Evolutionary conservation across 2,113 vertebrate species (phyloP), one percentile per base, ranked within the genome.

Genomic region (Callocephalon fimbriatum): DNA sequence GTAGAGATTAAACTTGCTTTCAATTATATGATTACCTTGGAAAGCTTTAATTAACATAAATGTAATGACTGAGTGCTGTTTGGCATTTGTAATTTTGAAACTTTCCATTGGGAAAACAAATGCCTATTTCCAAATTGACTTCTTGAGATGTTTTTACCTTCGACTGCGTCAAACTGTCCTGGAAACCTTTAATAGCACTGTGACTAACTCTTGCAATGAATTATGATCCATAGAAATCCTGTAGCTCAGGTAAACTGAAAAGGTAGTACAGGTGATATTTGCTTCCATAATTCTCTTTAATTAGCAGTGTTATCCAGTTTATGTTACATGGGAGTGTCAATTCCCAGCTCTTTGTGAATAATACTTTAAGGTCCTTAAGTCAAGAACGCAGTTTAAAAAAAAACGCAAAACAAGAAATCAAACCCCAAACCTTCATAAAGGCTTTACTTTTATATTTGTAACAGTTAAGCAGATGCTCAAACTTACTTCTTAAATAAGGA

Each of bases 31-130:
- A 61, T 94, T 90, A 67, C 72, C 51, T 77, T 91, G 76, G 81
- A 86, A 94, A 66, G 40, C 40, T 81, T 84, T 94, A 85, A 95
- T 94, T 96, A 96, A 87, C 65, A 17, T 77, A 67, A 83, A 51
- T 32, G 17, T 86, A 71, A 81, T 87, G 47, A 67, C 65, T n/a
- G 54, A 67, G 12, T 88, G 26, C 72, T 80, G 25, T 84, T 95
- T 91, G 59, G 45, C 38, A 20, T 74, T 26, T 72, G 20, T 63
- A 50, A 68, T 84, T 94, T 81, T 85, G 47, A 89, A 91, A 78
- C 62, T 81, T 92, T n/a, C 38, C 27, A 1, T 47, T 91, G 77
- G 44, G 78, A 89, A 89, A 96, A 84, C 76, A 86, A 95, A 81
- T 47, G 47, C 47, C 5, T 51, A 11, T 78, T 84, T 95, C 75